Evolutionary conservation across 2,888 invertebrate species (phyloP).

Genomic region (Azorinus chamasolen): DNA sequence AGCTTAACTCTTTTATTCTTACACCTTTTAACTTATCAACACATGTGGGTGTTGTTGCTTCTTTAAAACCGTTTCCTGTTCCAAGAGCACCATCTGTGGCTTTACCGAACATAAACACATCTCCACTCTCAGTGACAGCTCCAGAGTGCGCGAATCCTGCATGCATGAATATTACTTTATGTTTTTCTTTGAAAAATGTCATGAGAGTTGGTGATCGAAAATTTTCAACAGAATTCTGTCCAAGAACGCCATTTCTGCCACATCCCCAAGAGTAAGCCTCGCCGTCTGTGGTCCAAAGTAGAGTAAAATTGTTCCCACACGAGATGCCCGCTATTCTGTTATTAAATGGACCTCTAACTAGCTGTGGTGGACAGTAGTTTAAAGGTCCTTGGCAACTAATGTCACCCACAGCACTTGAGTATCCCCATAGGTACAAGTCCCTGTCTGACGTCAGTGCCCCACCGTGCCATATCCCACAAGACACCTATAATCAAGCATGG

Average conservation of each 20-base stretch:
- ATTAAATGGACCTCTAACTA: conserved; percentile 42
- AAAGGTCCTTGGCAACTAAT: too few relatives aligned
- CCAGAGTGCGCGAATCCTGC: conserved; percentile 76
- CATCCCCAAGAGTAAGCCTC: conserved; percentile 73
- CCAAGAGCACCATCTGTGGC: conserved; percentile 72
- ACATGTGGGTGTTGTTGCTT: conserved; percentile 30
- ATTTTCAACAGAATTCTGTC: conserved; percentile 66
- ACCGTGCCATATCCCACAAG: conserved; percentile 79
- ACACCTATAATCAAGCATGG: conserved; percentile 61
- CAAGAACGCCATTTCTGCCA: conserved; percentile 74
- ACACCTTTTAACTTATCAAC: conserved; percentile 29
- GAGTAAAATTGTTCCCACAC: conserved; percentile 76
- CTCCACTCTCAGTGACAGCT: conserved; percentile 63
- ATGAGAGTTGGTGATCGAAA: conserved; percentile 52
- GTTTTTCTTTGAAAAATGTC: conserved; percentile 27
- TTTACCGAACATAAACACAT: conserved; percentile 71
- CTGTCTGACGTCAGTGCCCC: conserved; percentile 66
- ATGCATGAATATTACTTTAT: conserved; percentile 43
- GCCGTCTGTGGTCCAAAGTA: conserved; percentile 71
- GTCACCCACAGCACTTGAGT: conserved; percentile 54
- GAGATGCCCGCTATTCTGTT: conserved; percentile 66
- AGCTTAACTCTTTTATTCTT: conserved; percentile 68
- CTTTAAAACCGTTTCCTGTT: conserved; percentile 29
- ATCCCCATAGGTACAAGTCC: conserved; percentile 75
- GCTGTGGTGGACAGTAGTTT: conserved; percentile 17